Base-by-base conservation (phyloP, 2,113 vertebrate species). In the Cyprinodon tularosa region DNA sequence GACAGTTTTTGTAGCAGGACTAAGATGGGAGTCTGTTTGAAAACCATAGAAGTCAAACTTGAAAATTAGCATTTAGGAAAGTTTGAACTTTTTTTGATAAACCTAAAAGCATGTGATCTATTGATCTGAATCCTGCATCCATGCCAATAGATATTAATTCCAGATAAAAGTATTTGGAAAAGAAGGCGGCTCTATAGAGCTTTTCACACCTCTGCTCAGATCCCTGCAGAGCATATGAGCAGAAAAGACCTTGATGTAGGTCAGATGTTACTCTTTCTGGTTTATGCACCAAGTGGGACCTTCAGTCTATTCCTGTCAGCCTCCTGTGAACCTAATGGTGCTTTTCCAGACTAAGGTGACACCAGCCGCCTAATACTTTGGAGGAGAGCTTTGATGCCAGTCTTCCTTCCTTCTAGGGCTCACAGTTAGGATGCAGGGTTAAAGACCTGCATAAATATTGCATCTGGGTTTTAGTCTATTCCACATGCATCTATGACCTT, bases 301-400 rank as follows among this genome's bases (percentile, higher is more conserved):
- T 72, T 68, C 42, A 64, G 80, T 88, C 71, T 89, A 71, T 69
- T 67, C 84, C 78, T 81, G 86, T 89, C 62, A 22, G 22, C 65
- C 83, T 59, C n/a, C 36, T 74, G 29, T 66, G 62, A 66, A 77
- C 64, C 61, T 68, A 66, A 68, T 47, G 13, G 17, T 85, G 78
- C 47, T 78, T 85, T 87, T 89, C 84, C 70, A 73, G 73, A 64
- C 72, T n/a, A 39, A 84, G 80, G 76, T 81, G 71, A 86, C 53
- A 84, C 69, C 79, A 77, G 61, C 84, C 81, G 80, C 15, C 71
- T 86, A 91, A 91, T 87, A 83, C 85, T 84, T 85, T 87, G 88
- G 76, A 93, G 90, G 74, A 38, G 62, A 85, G 81, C 70, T 77
- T 57, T 79, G 76, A 79, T 71, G 71, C 62, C 77, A 73, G 77